Conservation (phyloP, 2,113 vertebrate species). For the Lethenteron camtschaticum region DNA sequence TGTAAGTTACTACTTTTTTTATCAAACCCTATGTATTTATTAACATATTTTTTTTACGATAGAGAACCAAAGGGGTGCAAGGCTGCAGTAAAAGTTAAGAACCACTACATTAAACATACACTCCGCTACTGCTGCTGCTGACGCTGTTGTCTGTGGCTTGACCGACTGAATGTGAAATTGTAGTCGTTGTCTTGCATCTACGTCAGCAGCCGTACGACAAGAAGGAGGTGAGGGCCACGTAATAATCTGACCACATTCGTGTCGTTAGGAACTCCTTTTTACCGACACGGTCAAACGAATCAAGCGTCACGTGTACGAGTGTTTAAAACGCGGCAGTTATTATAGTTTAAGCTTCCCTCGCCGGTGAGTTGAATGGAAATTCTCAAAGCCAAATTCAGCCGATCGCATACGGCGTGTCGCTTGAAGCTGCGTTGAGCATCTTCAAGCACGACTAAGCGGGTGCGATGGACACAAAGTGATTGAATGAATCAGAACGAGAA, state of each 20-base stretch:
- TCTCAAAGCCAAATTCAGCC: not conserved
- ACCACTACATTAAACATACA: no score
- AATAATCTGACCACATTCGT: not conserved
- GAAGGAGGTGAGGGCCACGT: constrained; percentile 8
- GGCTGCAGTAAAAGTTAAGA: no score
- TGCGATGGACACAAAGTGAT: no score
- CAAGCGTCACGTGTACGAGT: not conserved
- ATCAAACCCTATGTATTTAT: no score
- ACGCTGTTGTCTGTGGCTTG: no score
- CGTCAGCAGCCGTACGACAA: constrained; percentile 38
- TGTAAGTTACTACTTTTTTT: no score
- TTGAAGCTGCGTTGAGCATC: not conserved
- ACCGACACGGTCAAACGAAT: not conserved
- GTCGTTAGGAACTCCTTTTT: not conserved
- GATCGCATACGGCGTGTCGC: not conserved
- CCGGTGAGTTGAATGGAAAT: not conserved
- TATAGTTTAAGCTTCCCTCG: not conserved
- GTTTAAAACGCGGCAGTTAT: not conserved
- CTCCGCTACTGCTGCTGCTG: no score
- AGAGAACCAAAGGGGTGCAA: no score
- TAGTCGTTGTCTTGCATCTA: no score
- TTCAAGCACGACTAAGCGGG: not conserved
- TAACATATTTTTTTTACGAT: no score
- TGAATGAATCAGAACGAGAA: no score
- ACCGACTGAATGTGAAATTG: no score